Evolutionary conservation across 2,888 invertebrate species (phyloP), one percentile per base, ranked within the genome.

Genomic region (Andrena bucephala): DNA sequence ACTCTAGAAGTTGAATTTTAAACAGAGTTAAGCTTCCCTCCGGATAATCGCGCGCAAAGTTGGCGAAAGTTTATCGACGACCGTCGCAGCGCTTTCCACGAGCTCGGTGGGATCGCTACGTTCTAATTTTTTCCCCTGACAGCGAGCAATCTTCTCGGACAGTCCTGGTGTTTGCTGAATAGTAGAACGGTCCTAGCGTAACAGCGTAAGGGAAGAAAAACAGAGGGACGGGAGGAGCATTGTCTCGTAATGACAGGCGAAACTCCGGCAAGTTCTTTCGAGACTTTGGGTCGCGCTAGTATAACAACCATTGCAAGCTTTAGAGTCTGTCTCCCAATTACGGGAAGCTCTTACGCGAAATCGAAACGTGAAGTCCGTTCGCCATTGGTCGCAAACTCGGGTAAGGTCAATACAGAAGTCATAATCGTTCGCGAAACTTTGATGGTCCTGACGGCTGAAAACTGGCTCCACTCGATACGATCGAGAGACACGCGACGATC

Each of bases 201-300:
- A 77, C 50, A 59, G 65, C 63, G 59, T n/a, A 16, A 10, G 36
- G 54, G 33, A 8, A 24, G 27, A 57, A n/a, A 42, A 71, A 31
- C 20, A 42, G n/a, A 27, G 52, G 16, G 59, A 70, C 72, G 10
- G 33, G 59, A 42, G 54, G 62, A 36, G 63, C 69, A 74, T 76
- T 80, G 76, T 81, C 77, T 63, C 69, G 59, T 80, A 83, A 78
- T 81, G 76, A 60, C 57, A 80, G 60, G 77, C 76, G 77, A 75
- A 60, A 81, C 59, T 71, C 59, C 76, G 77, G 65, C 29, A 67
- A 80, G 50, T 75, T 70, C 77, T 75, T 68, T 29, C 59, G 71
- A 24, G 57, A 79, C 85, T 79, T 85, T 83, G 69, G 69, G 59
- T 85, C 79, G 79, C 57, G 63, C 10, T 48, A n/a, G 3, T n/a